Evolutionary conservation across 2,888 invertebrate genomes (phyloP), one percentile per base, ranked within the genome.

Genomic region (Phragmatobia fuliginosa): DNA sequence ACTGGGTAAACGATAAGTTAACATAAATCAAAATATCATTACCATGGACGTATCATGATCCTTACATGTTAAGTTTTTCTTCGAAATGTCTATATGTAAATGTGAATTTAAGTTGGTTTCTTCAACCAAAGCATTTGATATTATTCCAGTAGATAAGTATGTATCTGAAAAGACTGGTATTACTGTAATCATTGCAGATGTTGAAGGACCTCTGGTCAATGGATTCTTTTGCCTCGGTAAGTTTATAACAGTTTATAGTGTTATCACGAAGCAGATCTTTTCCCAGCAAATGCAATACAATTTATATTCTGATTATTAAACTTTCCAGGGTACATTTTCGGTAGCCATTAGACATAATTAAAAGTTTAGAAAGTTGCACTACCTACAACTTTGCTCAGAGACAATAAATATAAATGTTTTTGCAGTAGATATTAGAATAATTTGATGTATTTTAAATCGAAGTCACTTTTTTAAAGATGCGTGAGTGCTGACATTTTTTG

Each of bases 141-240:
- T 96, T 68, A 96, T 98, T 85, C 97, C 97, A 21, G 97, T 98
- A 3, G 96, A 96, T 75, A 98, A 98, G 90, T 98, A 97, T 90
- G 96, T 96, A 79, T 98, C 98, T 0, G 96, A 96, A 71, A 96
- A 96, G 82, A 98, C 98, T 49, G 98, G 98, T 21, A 91, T 99
- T 59, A 97, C 97, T 8, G 96, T 99, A 59, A 97, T 97, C 68
- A 96, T 98, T 76, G 98, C 98, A 14, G 97, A 98, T 89, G 97
- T 98, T 8, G 98, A 98, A 81, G 98, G 98, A 0, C 99, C 99
- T n/a, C 95, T 98, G 49, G 98, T 99, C 6, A 97, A 97, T 88
- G 98, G 98, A 68, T 98, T 97, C 88, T 97, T 99, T 89, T 97
- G 97, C 85, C 94, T 99, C 66, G 98, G 98, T 98, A 95, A 92